phyloP scores from a whole-genome alignment of 2,888 invertebrate species.

The Epistrophella euchroma region DNA sequence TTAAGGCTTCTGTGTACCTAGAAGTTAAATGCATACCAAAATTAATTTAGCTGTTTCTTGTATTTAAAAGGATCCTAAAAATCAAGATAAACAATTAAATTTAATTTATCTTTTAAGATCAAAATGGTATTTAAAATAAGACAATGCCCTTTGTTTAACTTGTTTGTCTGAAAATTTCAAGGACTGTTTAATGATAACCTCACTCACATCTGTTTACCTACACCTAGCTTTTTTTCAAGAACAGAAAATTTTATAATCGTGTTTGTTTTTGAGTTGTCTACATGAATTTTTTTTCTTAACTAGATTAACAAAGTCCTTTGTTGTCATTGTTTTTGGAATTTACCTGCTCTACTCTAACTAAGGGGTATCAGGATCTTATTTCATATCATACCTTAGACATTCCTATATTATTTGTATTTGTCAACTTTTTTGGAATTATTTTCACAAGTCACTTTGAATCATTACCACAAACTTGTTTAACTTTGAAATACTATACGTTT shows the following conservation, averaged over 20 bases:
- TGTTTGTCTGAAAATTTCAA: conserved; percentile 6
- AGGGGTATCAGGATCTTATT: not conserved
- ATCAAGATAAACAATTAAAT: not conserved
- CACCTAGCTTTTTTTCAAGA: not conserved
- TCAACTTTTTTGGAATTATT: conserved; percentile 42
- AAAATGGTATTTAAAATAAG: not conserved
- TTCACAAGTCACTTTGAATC: conserved; percentile 58
- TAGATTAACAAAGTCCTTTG: conserved; percentile 9
- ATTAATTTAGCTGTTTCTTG: not conserved
- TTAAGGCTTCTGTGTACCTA: not conserved
- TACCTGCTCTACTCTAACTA: not conserved
- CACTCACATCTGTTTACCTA: not conserved
- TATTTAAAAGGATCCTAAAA: not conserved
- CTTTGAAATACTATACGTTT: conserved; percentile 6
- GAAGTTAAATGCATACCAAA: not conserved
- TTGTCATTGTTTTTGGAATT: conserved; percentile 20
- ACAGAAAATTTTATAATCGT: not conserved
- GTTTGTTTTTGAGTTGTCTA: not conserved
- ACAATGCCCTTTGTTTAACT: not conserved
- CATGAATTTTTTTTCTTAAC: not conserved
- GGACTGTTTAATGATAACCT: not conserved
- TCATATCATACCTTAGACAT: conserved; percentile 68
- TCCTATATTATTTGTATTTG: conserved; percentile 59
- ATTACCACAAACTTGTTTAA: conserved; percentile 45
- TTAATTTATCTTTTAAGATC: not conserved